Conservation (phyloP, 2,797 vertebrate genomes). For the Myotis daubentonii region DNA sequence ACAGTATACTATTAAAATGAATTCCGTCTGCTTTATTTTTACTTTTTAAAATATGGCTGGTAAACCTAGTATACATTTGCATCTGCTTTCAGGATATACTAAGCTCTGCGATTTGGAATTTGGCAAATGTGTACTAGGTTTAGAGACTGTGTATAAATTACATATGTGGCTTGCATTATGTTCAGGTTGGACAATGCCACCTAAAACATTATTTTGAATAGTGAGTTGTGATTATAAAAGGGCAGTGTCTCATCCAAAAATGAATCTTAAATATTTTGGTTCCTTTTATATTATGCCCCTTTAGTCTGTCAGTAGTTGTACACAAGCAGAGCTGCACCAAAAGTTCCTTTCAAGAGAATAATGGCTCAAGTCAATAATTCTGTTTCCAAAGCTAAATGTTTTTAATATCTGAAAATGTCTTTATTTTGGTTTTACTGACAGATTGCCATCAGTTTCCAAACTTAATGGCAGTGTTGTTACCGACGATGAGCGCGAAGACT, state of each 20-base stretch:
- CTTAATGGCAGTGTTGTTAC: slow-evolving; percentile 94
- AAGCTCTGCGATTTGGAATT: background rate
- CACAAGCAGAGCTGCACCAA: background rate
- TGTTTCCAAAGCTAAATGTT: slow-evolving; percentile 31
- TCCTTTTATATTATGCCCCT: background rate
- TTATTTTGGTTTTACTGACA: slow-evolving; percentile 79
- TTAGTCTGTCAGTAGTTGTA: background rate
- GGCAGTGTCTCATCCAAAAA: background rate
- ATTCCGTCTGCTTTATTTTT: slow-evolving; percentile 25
- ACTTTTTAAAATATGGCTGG: background rate
- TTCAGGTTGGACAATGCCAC: background rate
- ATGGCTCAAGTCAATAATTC: background rate
- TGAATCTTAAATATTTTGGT: background rate
- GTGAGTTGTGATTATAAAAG: slow-evolving; percentile 16
- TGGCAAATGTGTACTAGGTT: background rate
- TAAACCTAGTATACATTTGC: no score
- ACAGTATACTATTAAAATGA: slow-evolving; percentile 33
- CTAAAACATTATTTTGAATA: slow-evolving; percentile 25
- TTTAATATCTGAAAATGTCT: slow-evolving; percentile 36
- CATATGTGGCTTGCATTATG: background rate
- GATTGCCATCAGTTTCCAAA: slow-evolving; percentile 93
- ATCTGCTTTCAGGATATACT: background rate
- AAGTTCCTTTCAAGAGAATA: background rate
- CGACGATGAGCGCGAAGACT: slow-evolving; percentile 94
- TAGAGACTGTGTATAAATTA: background rate